Evolutionary conservation across 2,113 vertebrate genomes (phyloP), one percentile per base, ranked within the genome.

Genomic region (Amblyopsis rosae): DNA sequence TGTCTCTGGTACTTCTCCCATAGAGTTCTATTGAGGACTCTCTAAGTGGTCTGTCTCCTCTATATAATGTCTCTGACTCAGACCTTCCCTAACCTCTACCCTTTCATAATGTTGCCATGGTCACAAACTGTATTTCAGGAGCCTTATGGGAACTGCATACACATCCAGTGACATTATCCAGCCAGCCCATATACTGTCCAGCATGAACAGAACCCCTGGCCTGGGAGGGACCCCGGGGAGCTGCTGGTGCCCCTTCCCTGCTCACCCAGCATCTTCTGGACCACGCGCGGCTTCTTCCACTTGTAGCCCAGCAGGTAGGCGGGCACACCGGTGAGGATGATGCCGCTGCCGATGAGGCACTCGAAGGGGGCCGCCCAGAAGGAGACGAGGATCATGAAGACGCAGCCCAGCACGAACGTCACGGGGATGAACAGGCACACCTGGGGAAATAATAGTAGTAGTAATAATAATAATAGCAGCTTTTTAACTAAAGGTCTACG

Each of bases 301-400:
- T 92, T 91, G 87, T 88, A 90, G 65, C 90, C 90, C 80, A 92
- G 86, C 15, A 91, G 82, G 82, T 92, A 92, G 1, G 87, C 91
- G 0, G 91, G 91, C 73, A 92, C 74, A 59, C 91, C 91, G 11
- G 90, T 91, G 72, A 92, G 84, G 84, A 92, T 91, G 33, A 92
- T 91, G 73, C 85, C 16, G 66, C 73, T 76, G 65, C 91, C 91
- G 3, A 92, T 8, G 77, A 92, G 76, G 63, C 83, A 90, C 77
- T 92, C 90, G 7, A 90, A 87, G 0, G 91, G 91, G 65, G 91
- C 90, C 0, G 91, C 91, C 91, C 91, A 92, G 73, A 92, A 92
- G 16, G 91, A 92, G 61, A 92, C 91, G 0, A 75, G 5, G 26
- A 92, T 92, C 90, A 92, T 92, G 83, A 92, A 92, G 66, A 92